A percentile compares a stretch with the other conserved stretches of the same genome.
phyloP scores from a whole-genome alignment of 53 echinoderm and acorn worm species.

The Astropecten irregularis region DNA sequence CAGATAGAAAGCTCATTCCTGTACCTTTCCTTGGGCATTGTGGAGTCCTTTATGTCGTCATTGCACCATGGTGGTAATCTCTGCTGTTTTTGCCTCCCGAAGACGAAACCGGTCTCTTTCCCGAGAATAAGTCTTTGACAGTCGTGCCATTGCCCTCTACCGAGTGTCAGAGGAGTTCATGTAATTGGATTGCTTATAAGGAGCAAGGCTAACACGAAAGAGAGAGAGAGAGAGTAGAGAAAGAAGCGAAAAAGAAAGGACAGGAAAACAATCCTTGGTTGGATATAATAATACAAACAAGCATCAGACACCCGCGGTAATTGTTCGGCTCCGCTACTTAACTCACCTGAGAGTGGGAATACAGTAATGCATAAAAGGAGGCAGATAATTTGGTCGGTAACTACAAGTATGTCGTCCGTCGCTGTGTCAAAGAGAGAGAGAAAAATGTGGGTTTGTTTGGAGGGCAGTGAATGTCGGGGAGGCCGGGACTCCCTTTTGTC shows the following conservation, averaged over 20 bases:
- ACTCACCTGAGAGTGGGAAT: neutral
- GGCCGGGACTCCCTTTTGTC: too few species aligned
- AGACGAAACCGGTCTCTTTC: neutral
- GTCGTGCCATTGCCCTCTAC: neutral
- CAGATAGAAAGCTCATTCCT: too few species aligned
- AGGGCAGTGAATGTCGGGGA: too few species aligned
- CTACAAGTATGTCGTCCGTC: neutral
- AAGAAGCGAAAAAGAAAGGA: neutral
- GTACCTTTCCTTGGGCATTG: too few species aligned
- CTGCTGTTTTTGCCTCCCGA: neutral
- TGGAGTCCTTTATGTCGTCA: too few species aligned
- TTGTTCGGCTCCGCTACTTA: neutral
- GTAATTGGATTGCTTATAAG: slow-evolving; percentile 15
- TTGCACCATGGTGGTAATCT: neutral
- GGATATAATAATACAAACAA: neutral
- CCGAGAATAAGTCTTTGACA: neutral
- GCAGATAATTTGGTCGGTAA: neutral
- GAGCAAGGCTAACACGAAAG: neutral
- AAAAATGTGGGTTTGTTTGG: too few species aligned
- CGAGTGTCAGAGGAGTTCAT: neutral
- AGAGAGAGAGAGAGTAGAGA: too few species aligned
- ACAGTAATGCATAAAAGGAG: neutral
- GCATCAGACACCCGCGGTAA: neutral
- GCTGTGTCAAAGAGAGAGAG: slow-evolving; percentile 5
- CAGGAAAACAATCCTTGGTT: neutral